A percentile compares a stretch with the other conserved stretches of the same genome.
These are phyloP conservation scores for Pseudomyrmex concolor DNA, from an alignment of 1,140 invertebrate species.

Conservation along the genomic window DNA sequence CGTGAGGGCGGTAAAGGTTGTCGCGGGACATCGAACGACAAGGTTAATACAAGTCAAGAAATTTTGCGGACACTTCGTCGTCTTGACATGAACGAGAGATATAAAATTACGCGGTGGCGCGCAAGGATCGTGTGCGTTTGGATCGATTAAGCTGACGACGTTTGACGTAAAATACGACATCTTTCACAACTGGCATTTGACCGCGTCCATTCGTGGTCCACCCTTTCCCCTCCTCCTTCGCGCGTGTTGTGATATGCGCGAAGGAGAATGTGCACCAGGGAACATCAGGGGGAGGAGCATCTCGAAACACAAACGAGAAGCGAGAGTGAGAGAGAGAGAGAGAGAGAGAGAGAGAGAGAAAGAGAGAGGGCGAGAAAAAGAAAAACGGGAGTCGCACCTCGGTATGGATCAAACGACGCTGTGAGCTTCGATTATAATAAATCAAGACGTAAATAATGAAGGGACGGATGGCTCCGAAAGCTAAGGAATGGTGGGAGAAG, in stretches of 20 bases:
- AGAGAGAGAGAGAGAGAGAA: slow-evolving; percentile 1
- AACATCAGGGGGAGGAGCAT: not conserved
- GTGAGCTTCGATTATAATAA: slow-evolving; percentile 84
- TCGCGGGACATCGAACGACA: not conserved
- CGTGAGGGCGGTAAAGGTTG: too few species aligned
- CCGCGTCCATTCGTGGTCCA: slow-evolving; percentile 30
- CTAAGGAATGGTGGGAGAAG: slow-evolving; percentile 45
- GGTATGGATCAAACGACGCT: slow-evolving; percentile 80
- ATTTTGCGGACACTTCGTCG: slow-evolving; percentile 33
- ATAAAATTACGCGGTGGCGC: slow-evolving; percentile 60
- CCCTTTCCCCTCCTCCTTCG: slow-evolving; percentile 22
- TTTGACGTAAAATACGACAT: slow-evolving; percentile 69
- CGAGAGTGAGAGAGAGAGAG: not conserved
- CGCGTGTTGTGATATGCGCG: not conserved
- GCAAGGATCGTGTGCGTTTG: slow-evolving; percentile 25
- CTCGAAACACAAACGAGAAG: not conserved
- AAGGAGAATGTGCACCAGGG: not conserved
- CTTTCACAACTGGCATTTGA: slow-evolving; percentile 62
- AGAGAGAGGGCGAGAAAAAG: slow-evolving; percentile 37
- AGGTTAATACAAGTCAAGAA: slow-evolving; percentile 56
- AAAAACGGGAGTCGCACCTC: slow-evolving; percentile 67
- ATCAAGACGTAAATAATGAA: slow-evolving; percentile 84
- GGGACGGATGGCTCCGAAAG: slow-evolving; percentile 80
- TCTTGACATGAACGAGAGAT: slow-evolving; percentile 49
- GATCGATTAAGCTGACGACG: slow-evolving; percentile 68